A percentile compares a stretch with the other conserved stretches of the same genome.
Evolutionary conservation across 2,888 invertebrate species (phyloP).

Genomic region (Acronicta leporina): DNA sequence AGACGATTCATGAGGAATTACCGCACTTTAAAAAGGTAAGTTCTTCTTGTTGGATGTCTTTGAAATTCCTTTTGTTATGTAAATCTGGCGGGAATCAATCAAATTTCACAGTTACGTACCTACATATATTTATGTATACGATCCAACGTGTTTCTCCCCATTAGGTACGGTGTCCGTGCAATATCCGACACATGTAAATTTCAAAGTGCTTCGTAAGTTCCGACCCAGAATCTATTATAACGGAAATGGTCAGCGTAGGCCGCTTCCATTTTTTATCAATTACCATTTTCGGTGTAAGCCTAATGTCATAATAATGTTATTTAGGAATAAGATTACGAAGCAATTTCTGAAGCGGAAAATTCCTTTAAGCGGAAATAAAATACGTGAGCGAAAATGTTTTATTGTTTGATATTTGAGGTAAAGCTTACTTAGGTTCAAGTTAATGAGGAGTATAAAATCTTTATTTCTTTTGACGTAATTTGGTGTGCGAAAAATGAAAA

Average conservation of each 20-base stretch:
- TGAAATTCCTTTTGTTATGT: no score
- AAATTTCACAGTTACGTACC: no score
- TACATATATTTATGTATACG: neutral
- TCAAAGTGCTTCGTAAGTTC: constrained; percentile 59
- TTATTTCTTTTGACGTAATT: constrained; percentile 14
- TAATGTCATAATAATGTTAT: constrained; percentile 49
- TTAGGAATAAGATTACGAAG: constrained; percentile 17
- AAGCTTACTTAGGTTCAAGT: constrained; percentile 8
- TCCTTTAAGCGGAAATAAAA: constrained; percentile 21
- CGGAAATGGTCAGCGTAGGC: constrained; percentile 41
- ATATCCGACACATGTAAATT: constrained; percentile 58
- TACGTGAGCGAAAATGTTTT: constrained; percentile 1
- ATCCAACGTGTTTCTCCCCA: constrained; percentile 4
- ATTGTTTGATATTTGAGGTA: constrained; percentile 15
- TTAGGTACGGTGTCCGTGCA: constrained; percentile 11
- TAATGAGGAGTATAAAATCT: constrained; percentile 16
- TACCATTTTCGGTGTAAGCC: constrained; percentile 56
- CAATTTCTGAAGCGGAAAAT: constrained; percentile 26
- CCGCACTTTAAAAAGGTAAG: no score
- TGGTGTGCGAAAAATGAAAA: neutral
- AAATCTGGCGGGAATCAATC: neutral
- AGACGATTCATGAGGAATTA: no score
- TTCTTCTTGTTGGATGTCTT: no score
- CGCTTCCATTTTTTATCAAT: constrained; percentile 60
- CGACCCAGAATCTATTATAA: constrained; percentile 59